phyloP scores from a whole-genome alignment of 2,888 invertebrate species.

The Neria commutata region DNA sequence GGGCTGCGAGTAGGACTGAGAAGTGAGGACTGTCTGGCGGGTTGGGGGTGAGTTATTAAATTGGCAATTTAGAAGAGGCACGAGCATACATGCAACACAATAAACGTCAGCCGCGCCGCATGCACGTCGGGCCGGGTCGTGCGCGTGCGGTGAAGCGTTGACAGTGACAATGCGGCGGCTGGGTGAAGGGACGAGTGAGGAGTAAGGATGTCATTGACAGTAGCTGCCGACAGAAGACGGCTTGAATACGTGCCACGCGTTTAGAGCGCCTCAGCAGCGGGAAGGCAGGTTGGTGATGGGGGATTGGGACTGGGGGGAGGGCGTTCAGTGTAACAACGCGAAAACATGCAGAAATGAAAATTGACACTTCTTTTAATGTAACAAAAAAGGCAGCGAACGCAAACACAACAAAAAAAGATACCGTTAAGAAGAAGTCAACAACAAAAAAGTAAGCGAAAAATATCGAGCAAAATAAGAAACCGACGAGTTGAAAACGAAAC shows the following conservation, averaged over 20 bases:
- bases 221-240: too few relatives aligned
- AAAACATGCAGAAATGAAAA: conserved; percentile 42
- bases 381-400: conserved; percentile 35
- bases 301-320: background rate
- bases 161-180: too few relatives aligned
- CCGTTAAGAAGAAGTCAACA: conserved; percentile 12
- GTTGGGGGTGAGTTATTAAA: background rate
- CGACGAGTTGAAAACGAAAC: background rate
- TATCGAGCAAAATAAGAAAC: conserved; percentile 3
- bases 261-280: too few relatives aligned
- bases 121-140: too few relatives aligned
- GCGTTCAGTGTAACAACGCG: background rate
- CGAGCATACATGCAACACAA: background rate
- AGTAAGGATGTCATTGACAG: too few relatives aligned
- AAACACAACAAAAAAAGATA: conserved; percentile 30
- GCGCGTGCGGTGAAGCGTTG: too few relatives aligned
- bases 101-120: background rate
- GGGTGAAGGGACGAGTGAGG: too few relatives aligned
- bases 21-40: too few relatives aligned
- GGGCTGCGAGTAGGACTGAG: too few relatives aligned
- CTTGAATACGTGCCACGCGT: background rate
- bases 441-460: conserved; percentile 22
- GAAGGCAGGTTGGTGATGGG: background rate
- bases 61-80: conserved; percentile 3
- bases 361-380: conserved; percentile 50